Evolutionary conservation across 1,140 invertebrate genomes (phyloP).

Genomic region (Drosophila elegans): DNA sequence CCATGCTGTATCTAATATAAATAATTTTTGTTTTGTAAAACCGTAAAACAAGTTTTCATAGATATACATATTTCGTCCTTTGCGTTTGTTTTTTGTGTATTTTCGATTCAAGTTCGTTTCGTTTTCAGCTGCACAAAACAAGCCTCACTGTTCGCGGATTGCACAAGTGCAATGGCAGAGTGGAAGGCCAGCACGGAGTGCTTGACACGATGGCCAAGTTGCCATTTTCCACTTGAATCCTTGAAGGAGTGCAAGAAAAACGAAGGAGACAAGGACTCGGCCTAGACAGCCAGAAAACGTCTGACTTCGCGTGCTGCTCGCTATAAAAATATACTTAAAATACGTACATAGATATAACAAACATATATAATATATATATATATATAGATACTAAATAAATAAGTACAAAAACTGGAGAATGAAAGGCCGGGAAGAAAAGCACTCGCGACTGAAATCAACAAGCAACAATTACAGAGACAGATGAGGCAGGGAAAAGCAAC

Average conservation of each 20-base stretch:
- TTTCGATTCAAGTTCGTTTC: background rate
- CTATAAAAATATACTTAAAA: slow-evolving; percentile 41
- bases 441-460: slow-evolving; percentile 66
- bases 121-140: slow-evolving; percentile 1
- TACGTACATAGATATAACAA: slow-evolving; percentile 22
- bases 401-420: slow-evolving; percentile 10
- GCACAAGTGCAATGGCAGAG: slow-evolving; percentile 19
- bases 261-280: slow-evolving; percentile 44
- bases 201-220: slow-evolving; percentile 51
- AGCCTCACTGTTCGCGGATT: slow-evolving; percentile 45
- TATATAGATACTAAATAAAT: slow-evolving; percentile 9
- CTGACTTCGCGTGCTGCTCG: slow-evolving; percentile 41
- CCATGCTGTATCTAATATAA: too few relatives aligned
- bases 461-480: slow-evolving; percentile 75
- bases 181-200: slow-evolving; percentile 14
- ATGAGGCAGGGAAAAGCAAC: slow-evolving; percentile 33
- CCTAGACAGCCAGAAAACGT: slow-evolving; percentile 44
- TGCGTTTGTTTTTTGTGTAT: too few relatives aligned
- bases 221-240: slow-evolving; percentile 43
- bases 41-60: background rate
- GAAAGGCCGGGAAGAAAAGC: slow-evolving; percentile 24
- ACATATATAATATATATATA: slow-evolving; percentile 15
- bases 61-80: background rate
- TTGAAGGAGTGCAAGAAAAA: slow-evolving; percentile 33
- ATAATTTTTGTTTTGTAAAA: background rate